Percentiles rank a stretch among this genome's conserved stretches.
Evolutionary conservation across 2,888 invertebrate species (phyloP).

Genomic region (Nebria salina): DNA sequence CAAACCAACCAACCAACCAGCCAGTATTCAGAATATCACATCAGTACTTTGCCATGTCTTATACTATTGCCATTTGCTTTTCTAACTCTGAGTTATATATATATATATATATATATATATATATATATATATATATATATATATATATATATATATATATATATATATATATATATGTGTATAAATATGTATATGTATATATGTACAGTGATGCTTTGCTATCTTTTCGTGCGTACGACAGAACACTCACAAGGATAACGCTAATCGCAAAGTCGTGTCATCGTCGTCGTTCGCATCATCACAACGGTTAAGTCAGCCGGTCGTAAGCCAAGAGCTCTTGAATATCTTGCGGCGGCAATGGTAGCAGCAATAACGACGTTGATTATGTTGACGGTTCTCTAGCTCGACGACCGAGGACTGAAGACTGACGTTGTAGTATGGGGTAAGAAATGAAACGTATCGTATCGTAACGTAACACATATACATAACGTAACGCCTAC

Average conservation of each 20-base stretch:
- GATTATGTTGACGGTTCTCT: slow-evolving; percentile 1
- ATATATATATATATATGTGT: background rate
- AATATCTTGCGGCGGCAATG: slow-evolving; percentile 11
- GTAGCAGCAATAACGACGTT: background rate
- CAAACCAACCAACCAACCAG: background rate
- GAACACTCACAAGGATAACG: slow-evolving; percentile 35
- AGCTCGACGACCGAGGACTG: background rate
- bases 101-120: background rate
- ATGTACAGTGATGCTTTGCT: background rate
- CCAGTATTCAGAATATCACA: background rate
- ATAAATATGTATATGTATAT: too few relatives aligned
- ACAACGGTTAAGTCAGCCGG: slow-evolving; percentile 32
- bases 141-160: background rate
- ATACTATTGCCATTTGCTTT: background rate
- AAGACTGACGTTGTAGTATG: background rate
- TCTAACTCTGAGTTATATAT: background rate
- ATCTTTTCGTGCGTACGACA: slow-evolving; percentile 34
- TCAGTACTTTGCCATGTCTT: background rate
- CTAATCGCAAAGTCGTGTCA: slow-evolving; percentile 45
- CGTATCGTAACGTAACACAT: background rate
- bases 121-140: too few relatives aligned
- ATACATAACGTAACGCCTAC: too few relatives aligned
- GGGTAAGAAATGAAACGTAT: background rate
- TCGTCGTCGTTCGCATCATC: slow-evolving; percentile 28
- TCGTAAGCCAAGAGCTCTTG: slow-evolving; percentile 31